A percentile compares a stretch with the other conserved stretches of the same genome.
phyloP scores from a whole-genome alignment of 2,113 vertebrate genomes.

The Oenanthe oenanthe region DNA sequence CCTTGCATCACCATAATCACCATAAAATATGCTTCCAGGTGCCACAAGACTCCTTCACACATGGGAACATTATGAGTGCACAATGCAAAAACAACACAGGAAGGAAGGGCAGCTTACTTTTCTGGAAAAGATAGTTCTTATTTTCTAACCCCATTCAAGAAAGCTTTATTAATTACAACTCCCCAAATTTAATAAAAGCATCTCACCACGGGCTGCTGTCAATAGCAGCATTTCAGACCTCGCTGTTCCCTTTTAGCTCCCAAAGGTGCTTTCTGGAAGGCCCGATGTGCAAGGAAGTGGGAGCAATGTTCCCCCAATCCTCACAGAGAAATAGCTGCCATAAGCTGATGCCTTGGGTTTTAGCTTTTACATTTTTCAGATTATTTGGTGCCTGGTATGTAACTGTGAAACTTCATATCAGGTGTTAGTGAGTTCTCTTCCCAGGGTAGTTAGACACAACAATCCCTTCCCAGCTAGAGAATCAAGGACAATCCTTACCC shows the following conservation, averaged over 20 bases:
- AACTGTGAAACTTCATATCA: too few relatives aligned
- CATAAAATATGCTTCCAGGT: neutral
- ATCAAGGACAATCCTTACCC: too few relatives aligned
- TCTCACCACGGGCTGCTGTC: neutral
- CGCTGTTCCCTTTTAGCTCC: neutral
- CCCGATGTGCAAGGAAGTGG: neutral
- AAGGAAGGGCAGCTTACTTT: neutral
- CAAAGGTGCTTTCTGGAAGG: neutral
- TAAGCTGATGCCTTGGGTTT: too few relatives aligned
- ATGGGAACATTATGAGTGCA: neutral
- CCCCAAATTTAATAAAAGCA: neutral
- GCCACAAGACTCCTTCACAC: neutral
- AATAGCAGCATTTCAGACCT: neutral
- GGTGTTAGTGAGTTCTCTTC: too few relatives aligned
- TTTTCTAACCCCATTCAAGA: neutral
- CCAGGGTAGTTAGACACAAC: too few relatives aligned
- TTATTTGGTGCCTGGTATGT: too few relatives aligned
- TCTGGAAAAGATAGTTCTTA: neutral
- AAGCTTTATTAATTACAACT: neutral
- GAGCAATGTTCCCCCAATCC: accelerated
- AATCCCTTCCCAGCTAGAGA: too few relatives aligned
- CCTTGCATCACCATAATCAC: too few relatives aligned
- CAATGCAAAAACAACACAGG: neutral
- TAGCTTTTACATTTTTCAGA: too few relatives aligned
- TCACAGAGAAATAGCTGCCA: neutral